Conservation (phyloP, 2,888 invertebrate species). For the Idaea dimidiata region DNA sequence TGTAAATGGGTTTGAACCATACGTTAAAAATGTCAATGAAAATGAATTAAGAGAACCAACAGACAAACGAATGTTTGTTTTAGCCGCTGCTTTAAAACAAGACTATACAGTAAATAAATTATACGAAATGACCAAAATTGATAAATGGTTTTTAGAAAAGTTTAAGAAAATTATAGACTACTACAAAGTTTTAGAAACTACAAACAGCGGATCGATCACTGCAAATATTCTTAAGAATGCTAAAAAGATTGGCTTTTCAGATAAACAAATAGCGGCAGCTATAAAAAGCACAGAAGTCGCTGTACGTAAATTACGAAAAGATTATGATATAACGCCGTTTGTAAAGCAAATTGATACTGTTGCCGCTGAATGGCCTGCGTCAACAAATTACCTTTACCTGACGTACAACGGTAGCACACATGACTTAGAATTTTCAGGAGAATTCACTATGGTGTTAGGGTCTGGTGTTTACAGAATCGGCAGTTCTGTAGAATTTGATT, state of each 20-base stretch:
- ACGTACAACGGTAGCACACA: slow-evolving; percentile 95
- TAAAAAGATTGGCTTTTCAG: slow-evolving; percentile 97
- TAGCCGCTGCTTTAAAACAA: slow-evolving; percentile 94
- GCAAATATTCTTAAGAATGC: slow-evolving; percentile 86
- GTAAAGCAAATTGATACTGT: slow-evolving; percentile 99
- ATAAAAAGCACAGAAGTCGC: slow-evolving; percentile 94
- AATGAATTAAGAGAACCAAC: slow-evolving; percentile 95
- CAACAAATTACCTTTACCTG: slow-evolving; percentile 98
- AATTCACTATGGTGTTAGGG: slow-evolving; percentile 93
- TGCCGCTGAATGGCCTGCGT: slow-evolving; percentile 99
- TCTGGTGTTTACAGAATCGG: slow-evolving; percentile 98
- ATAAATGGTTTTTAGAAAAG: slow-evolving; percentile 97
- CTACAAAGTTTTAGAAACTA: slow-evolving; percentile 83
- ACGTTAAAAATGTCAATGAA: slow-evolving; percentile 87
- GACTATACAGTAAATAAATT: slow-evolving; percentile 91
- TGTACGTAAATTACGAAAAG: slow-evolving; percentile 87
- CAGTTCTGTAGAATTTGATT: slow-evolving; percentile 99
- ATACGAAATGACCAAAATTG: slow-evolving; percentile 97
- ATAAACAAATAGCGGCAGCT: slow-evolving; percentile 95
- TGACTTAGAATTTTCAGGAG: slow-evolving; percentile 90
- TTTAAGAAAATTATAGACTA: slow-evolving; percentile 94
- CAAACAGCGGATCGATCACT: slow-evolving; percentile 82
- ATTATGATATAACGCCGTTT: slow-evolving; percentile 88
- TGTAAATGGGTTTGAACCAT: slow-evolving; percentile 96
- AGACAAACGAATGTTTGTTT: slow-evolving; percentile 97